Percentiles rank a stretch among this genome's conserved stretches.
Conservation (phyloP, 2,888 invertebrate species). For the Cepaea hortensis region DNA sequence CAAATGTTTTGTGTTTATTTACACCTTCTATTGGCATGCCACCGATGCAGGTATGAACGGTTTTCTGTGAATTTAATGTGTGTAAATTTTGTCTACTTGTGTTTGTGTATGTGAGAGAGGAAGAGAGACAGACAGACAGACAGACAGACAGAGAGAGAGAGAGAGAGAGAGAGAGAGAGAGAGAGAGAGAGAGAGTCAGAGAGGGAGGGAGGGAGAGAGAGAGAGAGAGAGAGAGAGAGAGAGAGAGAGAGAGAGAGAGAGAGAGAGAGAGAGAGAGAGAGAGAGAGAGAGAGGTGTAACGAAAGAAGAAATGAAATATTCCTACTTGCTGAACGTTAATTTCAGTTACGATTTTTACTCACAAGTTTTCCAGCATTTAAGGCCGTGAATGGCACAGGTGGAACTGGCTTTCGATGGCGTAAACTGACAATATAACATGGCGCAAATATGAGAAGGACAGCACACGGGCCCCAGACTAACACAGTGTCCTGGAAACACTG, state of each 20-base stretch:
- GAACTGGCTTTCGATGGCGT: not conserved
- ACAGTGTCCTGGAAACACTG: conserved; percentile 93
- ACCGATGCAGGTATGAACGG: no score
- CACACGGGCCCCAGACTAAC: conserved; percentile 90
- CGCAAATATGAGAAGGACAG: conserved; percentile 86
- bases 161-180: no score
- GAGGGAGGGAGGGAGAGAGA: not conserved
- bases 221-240: conserved; percentile 2
- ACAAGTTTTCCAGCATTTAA: conserved; percentile 49
- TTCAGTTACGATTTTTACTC: not conserved
- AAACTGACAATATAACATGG: conserved; percentile 5
- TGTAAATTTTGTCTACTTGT: no score
- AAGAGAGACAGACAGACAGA: no score
- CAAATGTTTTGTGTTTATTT: no score
- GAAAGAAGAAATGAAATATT: no score
- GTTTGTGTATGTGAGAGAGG: no score
- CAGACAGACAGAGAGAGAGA: no score
- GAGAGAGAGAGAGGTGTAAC: no score
- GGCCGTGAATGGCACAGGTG: conserved; percentile 31
- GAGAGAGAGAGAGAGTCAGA: not conserved
- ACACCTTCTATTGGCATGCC: no score
- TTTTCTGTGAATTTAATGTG: no score
- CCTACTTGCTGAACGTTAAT: not conserved
- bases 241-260: not conserved
- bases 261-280: not conserved